Conservation (phyloP, 2,797 vertebrate genomes). For the Mus caroli region DNA sequence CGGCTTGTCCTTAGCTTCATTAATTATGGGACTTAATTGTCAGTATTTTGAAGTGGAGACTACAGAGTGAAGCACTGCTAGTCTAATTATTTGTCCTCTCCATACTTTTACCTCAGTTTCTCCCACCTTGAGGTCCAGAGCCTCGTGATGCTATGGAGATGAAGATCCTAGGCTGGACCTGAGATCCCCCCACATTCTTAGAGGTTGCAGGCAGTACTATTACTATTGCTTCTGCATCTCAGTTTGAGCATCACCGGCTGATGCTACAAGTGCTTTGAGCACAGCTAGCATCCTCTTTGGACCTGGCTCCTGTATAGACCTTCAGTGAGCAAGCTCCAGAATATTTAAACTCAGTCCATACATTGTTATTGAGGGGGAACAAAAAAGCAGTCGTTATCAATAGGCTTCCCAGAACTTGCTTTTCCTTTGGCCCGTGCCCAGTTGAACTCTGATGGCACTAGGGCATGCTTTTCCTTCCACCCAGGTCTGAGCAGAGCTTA, state of each 20-base stretch:
- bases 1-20: slow-evolving; percentile 71
- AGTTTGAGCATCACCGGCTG: background rate
- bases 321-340: background rate
- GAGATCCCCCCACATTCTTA: background rate
- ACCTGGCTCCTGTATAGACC: background rate
- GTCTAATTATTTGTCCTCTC: background rate
- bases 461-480: too few species aligned
- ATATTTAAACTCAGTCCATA: background rate
- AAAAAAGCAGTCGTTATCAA: background rate
- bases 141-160: too few species aligned
- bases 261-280: rapidly evolving
- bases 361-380: background rate
- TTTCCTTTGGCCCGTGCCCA: background rate
- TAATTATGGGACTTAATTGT: slow-evolving; percentile 76
- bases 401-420: background rate
- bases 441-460: too few species aligned
- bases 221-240: background rate
- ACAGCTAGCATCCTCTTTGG: background rate
- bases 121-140: rapidly evolving
- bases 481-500: background rate
- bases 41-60: slow-evolving; percentile 72
- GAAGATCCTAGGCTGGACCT: rapidly evolving
- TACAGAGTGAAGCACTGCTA: slow-evolving; percentile 57
- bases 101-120: background rate
- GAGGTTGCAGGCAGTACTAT: rapidly evolving